phyloP scores from a whole-genome alignment of 2,113 vertebrate genomes.

The Motacilla alba region DNA sequence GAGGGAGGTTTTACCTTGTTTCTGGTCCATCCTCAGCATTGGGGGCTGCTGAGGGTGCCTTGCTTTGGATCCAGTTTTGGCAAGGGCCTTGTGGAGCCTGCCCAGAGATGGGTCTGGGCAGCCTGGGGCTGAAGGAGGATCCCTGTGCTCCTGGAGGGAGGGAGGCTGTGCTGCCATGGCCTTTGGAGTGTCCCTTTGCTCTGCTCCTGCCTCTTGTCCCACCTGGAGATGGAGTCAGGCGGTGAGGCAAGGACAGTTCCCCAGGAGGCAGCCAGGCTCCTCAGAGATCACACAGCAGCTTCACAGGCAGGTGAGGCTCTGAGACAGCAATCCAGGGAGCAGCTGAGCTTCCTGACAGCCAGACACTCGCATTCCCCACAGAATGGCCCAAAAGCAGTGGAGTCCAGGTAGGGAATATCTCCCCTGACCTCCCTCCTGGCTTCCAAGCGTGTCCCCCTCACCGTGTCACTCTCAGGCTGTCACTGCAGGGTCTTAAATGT shows the following conservation, averaged over 20 bases:
- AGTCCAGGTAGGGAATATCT: accelerated
- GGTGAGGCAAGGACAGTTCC: not conserved
- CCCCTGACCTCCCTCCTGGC: not conserved
- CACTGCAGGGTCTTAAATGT: not conserved
- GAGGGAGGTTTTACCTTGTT: not conserved
- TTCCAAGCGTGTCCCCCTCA: not conserved
- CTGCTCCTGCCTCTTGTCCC: not conserved
- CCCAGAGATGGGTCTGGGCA: not conserved
- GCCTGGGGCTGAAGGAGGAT: not conserved
- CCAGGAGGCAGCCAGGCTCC: not conserved
- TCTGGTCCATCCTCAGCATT: not conserved
- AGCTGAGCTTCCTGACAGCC: not conserved
- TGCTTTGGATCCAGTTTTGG: not conserved
- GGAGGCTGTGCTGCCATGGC: not conserved
- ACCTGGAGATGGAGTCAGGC: not conserved
- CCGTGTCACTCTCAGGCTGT: not conserved
- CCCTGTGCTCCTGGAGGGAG: not conserved
- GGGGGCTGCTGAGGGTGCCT: not conserved
- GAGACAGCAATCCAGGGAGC: not conserved
- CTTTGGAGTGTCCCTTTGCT: not conserved
- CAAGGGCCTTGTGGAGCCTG: accelerated
- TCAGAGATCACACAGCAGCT: not conserved
- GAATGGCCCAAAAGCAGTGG: not conserved
- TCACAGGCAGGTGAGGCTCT: not conserved
- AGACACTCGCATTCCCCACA: not conserved